A percentile compares a stretch with the other conserved stretches of the same genome.
Evolutionary conservation across 2,113 vertebrate genomes (phyloP).

Genomic region (Emydura subglobosa): DNA sequence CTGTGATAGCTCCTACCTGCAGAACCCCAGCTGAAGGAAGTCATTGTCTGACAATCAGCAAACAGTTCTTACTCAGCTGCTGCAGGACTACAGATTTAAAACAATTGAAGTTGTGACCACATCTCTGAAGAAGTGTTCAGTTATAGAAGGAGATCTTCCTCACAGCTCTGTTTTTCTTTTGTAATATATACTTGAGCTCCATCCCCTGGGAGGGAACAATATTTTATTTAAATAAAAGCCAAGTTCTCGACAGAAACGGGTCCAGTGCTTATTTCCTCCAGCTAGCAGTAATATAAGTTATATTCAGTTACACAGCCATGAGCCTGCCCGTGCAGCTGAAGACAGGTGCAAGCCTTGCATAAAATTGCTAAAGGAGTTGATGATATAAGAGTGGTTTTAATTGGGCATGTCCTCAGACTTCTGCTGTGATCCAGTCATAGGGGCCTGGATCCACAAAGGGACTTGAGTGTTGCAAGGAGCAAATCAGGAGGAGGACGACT

Average conservation of each 20-base stretch:
- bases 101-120: rapidly evolving
- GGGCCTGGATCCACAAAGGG: neutral
- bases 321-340: rapidly evolving
- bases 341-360: neutral
- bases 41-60: neutral
- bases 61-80: neutral
- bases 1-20: rapidly evolving
- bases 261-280: neutral
- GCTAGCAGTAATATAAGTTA: neutral
- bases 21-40: neutral
- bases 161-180: neutral
- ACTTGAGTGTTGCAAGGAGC: neutral
- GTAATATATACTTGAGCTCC: neutral
- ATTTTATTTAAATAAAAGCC: slow-evolving; percentile 51
- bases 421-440: neutral
- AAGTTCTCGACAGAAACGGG: neutral
- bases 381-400: neutral
- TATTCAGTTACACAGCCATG: rapidly evolving
- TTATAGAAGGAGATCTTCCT: neutral
- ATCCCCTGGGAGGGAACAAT: neutral
- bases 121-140: neutral
- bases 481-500: neutral
- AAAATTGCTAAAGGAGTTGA: neutral
- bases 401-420: rapidly evolving
- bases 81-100: neutral